Evolutionary conservation across 2,888 invertebrate genomes (phyloP).

Genomic region (Melanostoma mellinum): DNA sequence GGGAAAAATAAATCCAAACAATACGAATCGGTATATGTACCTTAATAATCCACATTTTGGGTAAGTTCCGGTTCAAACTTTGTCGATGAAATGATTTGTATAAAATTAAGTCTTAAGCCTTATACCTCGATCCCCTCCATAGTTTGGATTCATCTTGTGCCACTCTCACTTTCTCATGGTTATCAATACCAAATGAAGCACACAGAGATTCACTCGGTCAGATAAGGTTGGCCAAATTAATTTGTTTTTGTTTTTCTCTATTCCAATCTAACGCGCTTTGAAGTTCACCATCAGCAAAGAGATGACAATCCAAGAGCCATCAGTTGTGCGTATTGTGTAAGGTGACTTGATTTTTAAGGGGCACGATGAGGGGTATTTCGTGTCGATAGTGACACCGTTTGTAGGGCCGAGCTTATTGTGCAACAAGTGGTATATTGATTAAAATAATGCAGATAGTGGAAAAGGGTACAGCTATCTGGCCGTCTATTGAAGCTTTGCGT

Average conservation of each 20-base stretch:
- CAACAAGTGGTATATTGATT: constrained; percentile 20
- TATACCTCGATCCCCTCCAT: constrained; percentile 62
- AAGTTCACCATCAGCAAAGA: constrained; percentile 22
- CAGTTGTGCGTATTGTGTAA: constrained; percentile 40
- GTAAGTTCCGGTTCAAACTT: constrained; percentile 39
- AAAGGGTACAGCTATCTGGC: constrained; percentile 19
- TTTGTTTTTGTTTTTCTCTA: constrained; percentile 22
- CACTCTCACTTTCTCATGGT: constrained; percentile 67
- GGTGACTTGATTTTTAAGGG: not conserved
- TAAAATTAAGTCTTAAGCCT: constrained; percentile 48
- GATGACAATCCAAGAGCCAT: constrained; percentile 40
- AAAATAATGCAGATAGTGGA: constrained; percentile 18
- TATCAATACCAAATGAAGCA: constrained; percentile 44
- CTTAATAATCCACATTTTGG: constrained; percentile 58
- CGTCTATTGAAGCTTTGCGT: not conserved
- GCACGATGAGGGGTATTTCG: not conserved
- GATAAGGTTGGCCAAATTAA: constrained; percentile 50
- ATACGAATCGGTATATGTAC: constrained; percentile 7
- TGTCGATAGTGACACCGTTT: constrained; percentile 39
- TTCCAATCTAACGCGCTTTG: constrained; percentile 17
- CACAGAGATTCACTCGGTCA: constrained; percentile 36
- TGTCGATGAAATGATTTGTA: constrained; percentile 53
- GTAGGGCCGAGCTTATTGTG: constrained; percentile 44
- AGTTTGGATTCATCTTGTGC: constrained; percentile 26
- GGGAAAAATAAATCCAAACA: too few relatives aligned